Conservation (phyloP, 2,797 vertebrate genomes). For the Bryconaethiops microstoma region DNA sequence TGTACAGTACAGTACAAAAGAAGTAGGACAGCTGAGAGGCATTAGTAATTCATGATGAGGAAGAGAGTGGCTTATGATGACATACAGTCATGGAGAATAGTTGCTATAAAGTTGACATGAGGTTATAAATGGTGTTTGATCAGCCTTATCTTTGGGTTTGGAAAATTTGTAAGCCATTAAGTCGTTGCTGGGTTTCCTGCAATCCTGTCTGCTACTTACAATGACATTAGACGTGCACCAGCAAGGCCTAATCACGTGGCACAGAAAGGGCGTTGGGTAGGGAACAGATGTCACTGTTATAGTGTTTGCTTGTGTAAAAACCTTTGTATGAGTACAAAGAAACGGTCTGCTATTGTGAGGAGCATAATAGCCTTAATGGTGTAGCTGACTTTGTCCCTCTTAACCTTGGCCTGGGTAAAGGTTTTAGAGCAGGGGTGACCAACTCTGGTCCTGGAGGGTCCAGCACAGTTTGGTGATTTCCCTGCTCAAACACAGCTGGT, state of each 20-base stretch:
- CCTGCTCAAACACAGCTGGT: no score
- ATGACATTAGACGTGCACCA: constrained; percentile 5
- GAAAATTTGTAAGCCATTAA: neutral
- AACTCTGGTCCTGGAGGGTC: neutral
- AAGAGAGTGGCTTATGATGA: neutral
- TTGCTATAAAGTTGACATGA: constrained; percentile 15
- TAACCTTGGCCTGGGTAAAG: constrained; percentile 4
- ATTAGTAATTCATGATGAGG: constrained; percentile 19
- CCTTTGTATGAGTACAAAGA: neutral
- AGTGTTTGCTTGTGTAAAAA: neutral
- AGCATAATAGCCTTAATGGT: neutral
- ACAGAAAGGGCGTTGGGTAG: neutral
- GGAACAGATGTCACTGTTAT: constrained; percentile 15
- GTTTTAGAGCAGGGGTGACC: neutral
- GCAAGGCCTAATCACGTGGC: constrained; percentile 11
- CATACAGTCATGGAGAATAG: neutral
- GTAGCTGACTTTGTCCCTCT: neutral
- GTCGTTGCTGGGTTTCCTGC: constrained; percentile 41
- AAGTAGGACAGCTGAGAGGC: neutral
- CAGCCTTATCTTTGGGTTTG: constrained; percentile 15
- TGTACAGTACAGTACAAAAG: no score
- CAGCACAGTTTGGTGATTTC: no score
- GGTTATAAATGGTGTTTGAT: constrained; percentile 28
- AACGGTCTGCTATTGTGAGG: neutral
- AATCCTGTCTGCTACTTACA: constrained; percentile 4